Percentiles rank a stretch among this genome's conserved stretches.
Conservation (phyloP, 2,797 vertebrate genomes). For the Myotis pilosus region DNA sequence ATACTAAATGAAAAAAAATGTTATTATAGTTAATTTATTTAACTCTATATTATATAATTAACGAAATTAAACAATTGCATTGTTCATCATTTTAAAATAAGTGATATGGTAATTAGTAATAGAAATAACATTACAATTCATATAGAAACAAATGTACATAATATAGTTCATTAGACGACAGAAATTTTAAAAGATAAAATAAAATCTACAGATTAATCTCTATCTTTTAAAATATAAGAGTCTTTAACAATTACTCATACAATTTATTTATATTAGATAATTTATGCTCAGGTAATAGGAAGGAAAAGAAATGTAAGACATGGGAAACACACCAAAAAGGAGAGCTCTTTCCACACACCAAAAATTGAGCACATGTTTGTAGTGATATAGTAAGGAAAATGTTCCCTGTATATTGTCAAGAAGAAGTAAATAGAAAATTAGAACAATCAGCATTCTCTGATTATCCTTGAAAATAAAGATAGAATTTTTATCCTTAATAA, state of each 20-base stretch:
- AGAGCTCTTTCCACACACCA: background rate
- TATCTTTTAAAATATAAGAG: background rate
- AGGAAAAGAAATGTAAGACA: background rate
- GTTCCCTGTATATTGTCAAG: background rate
- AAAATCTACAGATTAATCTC: background rate
- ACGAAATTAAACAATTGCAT: background rate
- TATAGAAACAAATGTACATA: background rate
- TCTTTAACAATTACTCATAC: background rate
- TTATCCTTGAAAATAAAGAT: constrained; percentile 51
- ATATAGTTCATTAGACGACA: background rate
- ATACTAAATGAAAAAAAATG: background rate
- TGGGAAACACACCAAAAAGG: background rate
- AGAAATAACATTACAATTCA: background rate
- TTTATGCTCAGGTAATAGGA: background rate
- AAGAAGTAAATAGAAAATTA: constrained; percentile 25
- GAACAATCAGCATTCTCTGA: background rate
- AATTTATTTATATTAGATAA: background rate
- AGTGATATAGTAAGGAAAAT: background rate
- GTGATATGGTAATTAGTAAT: background rate
- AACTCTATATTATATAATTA: background rate
- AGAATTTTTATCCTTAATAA: constrained; percentile 71
- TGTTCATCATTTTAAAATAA: background rate
- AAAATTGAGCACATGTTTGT: background rate
- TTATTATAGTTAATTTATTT: background rate
- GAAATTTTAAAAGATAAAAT: background rate